These are phyloP conservation scores for Tuberolachnus salignus DNA, from an alignment of 2,888 invertebrate species.

Conservation along the genomic window DNA sequence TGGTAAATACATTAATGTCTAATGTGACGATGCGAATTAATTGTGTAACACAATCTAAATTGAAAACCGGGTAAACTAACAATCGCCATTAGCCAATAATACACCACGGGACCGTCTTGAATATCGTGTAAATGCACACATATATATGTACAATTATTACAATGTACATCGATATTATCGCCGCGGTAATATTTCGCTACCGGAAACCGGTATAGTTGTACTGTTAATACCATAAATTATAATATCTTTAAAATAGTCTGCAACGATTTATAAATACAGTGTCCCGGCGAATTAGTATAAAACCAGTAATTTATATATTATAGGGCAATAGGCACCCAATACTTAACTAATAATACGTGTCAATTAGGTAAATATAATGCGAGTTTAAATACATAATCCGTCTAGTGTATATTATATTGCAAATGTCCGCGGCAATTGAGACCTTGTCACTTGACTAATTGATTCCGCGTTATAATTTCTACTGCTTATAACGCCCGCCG, in stretches of 20 bases:
- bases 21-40: no score
- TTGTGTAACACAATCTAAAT: no score
- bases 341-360: background rate
- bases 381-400: background rate
- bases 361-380: conserved; percentile 5
- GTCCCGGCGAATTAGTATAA: background rate
- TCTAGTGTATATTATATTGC: background rate
- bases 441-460: no score
- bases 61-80: no score
- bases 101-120: no score
- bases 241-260: conserved; percentile 19
- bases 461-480: no score
- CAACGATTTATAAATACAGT: conserved; percentile 12
- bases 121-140: no score
- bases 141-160: no score
- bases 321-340: background rate
- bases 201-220: conserved; percentile 19
- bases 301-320: conserved; percentile 4
- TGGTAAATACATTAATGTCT: no score
- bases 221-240: conserved; percentile 20
- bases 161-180: conserved; percentile 2
- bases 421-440: no score
- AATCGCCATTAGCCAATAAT: no score
- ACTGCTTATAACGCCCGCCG: no score
- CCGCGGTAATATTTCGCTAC: conserved; percentile 25